These are phyloP conservation scores for Polia nebulosa DNA, from an alignment of 2,888 invertebrate species.

Conservation along the genomic window DNA sequence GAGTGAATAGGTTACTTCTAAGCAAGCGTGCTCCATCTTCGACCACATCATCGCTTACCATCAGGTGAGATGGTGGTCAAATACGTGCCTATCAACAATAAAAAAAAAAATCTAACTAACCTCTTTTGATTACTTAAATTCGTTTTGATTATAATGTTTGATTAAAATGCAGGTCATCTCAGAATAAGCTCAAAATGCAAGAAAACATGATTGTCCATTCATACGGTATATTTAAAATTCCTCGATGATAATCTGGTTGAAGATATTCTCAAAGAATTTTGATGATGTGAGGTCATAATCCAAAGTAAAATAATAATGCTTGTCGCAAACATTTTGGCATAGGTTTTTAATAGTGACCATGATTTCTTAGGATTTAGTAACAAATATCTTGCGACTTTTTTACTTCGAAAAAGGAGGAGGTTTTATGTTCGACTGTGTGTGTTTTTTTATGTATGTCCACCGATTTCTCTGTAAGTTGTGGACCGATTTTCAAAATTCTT, in stretches of 20 bases:
- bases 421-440: too few species aligned
- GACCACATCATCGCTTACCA: too few species aligned
- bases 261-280: slow-evolving; percentile 46
- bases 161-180: background rate
- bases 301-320: slow-evolving; percentile 35
- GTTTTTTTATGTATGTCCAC: too few species aligned
- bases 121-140: too few species aligned
- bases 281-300: slow-evolving; percentile 49
- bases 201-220: slow-evolving; percentile 11
- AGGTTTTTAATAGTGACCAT: slow-evolving; percentile 31
- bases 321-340: slow-evolving; percentile 49
- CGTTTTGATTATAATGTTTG: background rate
- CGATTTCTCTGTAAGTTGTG: too few species aligned
- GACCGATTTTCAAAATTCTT: too few species aligned
- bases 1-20: too few species aligned
- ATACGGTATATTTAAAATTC: slow-evolving; percentile 43
- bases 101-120: too few species aligned
- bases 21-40: too few species aligned
- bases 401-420: too few species aligned
- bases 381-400: background rate
- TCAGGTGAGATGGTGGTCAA: too few species aligned
- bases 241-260: slow-evolving; percentile 33
- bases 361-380: slow-evolving; percentile 2
- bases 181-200: slow-evolving; percentile 17
- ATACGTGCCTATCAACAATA: too few species aligned